Evolutionary conservation across 2,113 vertebrate genomes (phyloP).

Genomic region (Istiophorus platypterus): DNA sequence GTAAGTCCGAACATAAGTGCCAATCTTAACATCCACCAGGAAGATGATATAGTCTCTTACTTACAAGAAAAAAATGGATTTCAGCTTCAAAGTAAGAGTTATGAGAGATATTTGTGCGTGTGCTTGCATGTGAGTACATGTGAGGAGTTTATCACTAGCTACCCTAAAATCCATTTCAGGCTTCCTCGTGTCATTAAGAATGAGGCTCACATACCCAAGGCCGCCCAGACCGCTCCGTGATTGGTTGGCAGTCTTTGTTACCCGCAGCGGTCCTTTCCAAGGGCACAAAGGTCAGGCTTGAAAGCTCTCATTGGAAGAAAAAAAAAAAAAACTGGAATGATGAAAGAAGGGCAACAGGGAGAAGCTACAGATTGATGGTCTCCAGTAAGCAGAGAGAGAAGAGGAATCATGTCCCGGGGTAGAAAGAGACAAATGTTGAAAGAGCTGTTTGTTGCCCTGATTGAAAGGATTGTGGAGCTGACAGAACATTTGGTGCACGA

Average conservation of each 20-base stretch:
- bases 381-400: constrained; percentile 53
- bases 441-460: constrained; percentile 74
- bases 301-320: constrained; percentile 68
- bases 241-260: constrained; percentile 70
- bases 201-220: constrained; percentile 57
- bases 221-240: constrained; percentile 51
- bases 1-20: not conserved
- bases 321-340: constrained; percentile 60
- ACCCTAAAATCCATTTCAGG: constrained; percentile 53
- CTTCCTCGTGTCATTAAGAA: constrained; percentile 54
- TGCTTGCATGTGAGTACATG: not conserved
- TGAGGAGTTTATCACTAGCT: constrained; percentile 18
- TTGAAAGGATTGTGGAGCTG: constrained; percentile 65
- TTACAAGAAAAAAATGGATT: constrained; percentile 1
- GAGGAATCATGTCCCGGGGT: constrained; percentile 66
- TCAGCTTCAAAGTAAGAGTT: not conserved
- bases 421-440: constrained; percentile 69
- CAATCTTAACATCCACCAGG: not conserved
- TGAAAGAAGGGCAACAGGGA: constrained; percentile 68
- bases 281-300: constrained; percentile 68
- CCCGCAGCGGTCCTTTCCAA: constrained; percentile 69
- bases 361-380: constrained; percentile 70
- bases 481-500: constrained; percentile 59
- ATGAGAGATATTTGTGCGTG: not conserved
- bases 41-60: not conserved